Percentiles rank a stretch among this genome's conserved stretches.
Conservation (phyloP, 2,113 vertebrate species). For the Eira barbara region DNA sequence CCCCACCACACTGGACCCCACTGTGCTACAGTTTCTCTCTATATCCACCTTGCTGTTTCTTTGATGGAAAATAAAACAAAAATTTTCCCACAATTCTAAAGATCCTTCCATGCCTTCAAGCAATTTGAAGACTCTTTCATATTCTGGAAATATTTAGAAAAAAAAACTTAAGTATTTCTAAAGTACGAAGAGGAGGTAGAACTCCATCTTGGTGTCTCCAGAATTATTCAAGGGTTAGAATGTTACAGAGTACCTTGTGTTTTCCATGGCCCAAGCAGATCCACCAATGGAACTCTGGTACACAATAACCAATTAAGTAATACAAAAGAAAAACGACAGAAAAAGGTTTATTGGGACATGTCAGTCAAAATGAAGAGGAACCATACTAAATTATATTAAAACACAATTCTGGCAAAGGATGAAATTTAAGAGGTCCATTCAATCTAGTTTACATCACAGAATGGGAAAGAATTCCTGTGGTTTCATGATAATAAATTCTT, state of each 20-base stretch:
- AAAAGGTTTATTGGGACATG: neutral
- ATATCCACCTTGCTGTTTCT: too few relatives aligned
- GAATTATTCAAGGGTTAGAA: neutral
- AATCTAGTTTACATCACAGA: neutral
- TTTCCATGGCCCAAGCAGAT: neutral
- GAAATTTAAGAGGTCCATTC: neutral
- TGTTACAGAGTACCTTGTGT: neutral
- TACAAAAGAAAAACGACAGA: neutral
- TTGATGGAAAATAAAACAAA: slow-evolving; percentile 84
- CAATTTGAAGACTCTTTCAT: slow-evolving; percentile 87
- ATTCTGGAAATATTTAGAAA: slow-evolving; percentile 83
- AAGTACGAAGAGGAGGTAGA: neutral
- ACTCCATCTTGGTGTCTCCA: neutral
- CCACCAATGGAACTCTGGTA: neutral
- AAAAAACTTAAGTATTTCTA: neutral
- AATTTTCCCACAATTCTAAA: slow-evolving; percentile 87
- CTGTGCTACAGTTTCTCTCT: too few relatives aligned
- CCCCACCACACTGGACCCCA: too few relatives aligned
- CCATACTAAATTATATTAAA: neutral
- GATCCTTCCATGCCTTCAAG: slow-evolving; percentile 92
- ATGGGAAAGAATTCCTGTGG: neutral
- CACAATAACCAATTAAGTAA: neutral
- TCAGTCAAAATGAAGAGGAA: neutral
- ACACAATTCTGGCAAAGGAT: neutral
- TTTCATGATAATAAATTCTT: neutral